phyloP scores from a whole-genome alignment of 2,797 vertebrate genomes.

The Odontamblyopus rebecca region DNA sequence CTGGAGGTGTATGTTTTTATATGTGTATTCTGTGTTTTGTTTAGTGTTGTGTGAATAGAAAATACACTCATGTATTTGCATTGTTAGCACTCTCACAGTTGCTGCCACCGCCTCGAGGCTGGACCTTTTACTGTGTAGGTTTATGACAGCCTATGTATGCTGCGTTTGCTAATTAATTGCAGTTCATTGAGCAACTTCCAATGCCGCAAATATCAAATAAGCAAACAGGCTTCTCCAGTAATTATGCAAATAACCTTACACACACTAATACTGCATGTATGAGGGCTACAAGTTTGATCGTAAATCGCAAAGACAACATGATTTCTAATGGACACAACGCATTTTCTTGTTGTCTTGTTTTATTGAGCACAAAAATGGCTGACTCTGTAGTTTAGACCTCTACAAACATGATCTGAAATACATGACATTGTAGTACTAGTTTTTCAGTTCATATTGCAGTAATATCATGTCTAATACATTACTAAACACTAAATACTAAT shows the following conservation, averaged over 20 bases:
- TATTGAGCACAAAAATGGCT: background rate
- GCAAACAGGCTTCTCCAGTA: background rate
- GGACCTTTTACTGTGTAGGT: slow-evolving; percentile 23
- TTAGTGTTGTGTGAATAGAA: slow-evolving; percentile 9
- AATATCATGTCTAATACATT: too few relatives aligned
- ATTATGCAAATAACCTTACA: background rate
- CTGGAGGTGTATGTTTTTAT: slow-evolving; percentile 33
- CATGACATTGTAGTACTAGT: background rate
- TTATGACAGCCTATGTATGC: slow-evolving; percentile 6
- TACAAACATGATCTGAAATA: background rate
- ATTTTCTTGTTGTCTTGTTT: background rate
- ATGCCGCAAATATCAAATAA: slow-evolving; percentile 1
- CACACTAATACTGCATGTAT: background rate
- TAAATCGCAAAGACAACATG: background rate
- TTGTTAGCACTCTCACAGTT: slow-evolving; percentile 24
- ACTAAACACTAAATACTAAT: too few relatives aligned
- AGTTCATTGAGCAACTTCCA: slow-evolving; percentile 6
- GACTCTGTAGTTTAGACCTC: background rate
- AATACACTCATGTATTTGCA: background rate
- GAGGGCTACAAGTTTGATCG: too few relatives aligned
- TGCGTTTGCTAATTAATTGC: slow-evolving; percentile 4
- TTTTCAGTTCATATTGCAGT: background rate
- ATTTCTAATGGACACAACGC: background rate
- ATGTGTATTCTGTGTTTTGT: slow-evolving; percentile 10
- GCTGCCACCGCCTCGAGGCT: slow-evolving; percentile 23